Percentiles rank a stretch among this genome's conserved stretches.
These are phyloP conservation scores for Thereva unica DNA, from an alignment of 2,888 invertebrate genomes.

Conservation along the genomic window DNA sequence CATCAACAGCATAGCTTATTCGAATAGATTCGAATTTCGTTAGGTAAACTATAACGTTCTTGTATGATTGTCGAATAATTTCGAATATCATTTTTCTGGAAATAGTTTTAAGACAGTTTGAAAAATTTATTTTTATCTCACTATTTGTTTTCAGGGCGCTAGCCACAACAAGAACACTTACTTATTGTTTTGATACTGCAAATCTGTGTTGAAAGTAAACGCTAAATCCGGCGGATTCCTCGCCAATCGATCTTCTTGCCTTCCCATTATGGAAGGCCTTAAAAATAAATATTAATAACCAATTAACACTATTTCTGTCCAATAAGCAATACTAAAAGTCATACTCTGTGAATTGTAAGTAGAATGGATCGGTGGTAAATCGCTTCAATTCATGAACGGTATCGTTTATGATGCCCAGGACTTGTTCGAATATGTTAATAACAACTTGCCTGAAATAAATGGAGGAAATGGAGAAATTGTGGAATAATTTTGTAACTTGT, in stretches of 20 bases:
- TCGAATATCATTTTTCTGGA: slow-evolving; percentile 61
- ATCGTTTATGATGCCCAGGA: slow-evolving; percentile 70
- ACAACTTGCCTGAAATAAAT: slow-evolving; percentile 58
- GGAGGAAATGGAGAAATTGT: background rate
- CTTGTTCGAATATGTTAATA: slow-evolving; percentile 63
- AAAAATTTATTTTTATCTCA: background rate
- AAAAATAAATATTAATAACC: slow-evolving; percentile 40
- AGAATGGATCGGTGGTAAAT: slow-evolving; percentile 70
- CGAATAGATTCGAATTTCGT: slow-evolving; percentile 68
- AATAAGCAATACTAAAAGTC: slow-evolving; percentile 26
- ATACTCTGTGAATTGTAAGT: slow-evolving; percentile 73
- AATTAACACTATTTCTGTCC: background rate
- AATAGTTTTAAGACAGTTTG: background rate
- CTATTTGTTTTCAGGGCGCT: background rate
- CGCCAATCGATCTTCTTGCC: slow-evolving; percentile 76
- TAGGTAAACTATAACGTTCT: slow-evolving; percentile 67
- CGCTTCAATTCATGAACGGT: slow-evolving; percentile 70
- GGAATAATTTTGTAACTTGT: slow-evolving; percentile 36
- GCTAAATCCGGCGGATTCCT: slow-evolving; percentile 73
- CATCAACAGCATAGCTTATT: slow-evolving; percentile 72
- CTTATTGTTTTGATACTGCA: slow-evolving; percentile 50
- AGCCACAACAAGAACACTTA: no score
- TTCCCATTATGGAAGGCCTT: slow-evolving; percentile 81
- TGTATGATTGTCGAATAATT: slow-evolving; percentile 65
- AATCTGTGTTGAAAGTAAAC: slow-evolving; percentile 71